These are phyloP conservation scores for Chymomyza costata DNA, from an alignment of 1,140 invertebrate species.

Conservation along the genomic window DNA sequence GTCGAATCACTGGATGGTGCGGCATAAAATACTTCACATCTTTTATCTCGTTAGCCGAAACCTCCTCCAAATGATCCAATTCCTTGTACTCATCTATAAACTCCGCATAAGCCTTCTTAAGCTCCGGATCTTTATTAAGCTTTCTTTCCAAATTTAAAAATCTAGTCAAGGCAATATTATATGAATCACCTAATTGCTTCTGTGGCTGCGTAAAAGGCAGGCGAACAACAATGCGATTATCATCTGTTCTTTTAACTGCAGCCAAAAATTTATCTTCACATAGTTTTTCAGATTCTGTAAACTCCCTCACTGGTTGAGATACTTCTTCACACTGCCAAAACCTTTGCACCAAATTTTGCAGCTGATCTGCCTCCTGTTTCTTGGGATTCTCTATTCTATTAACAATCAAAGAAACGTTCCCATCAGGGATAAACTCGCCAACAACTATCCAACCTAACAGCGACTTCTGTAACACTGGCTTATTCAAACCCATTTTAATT, in stretches of 20 bases:
- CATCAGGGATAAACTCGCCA: neutral
- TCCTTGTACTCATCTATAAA: constrained; percentile 14
- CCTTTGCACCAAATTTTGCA: constrained; percentile 1
- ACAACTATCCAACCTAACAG: constrained; percentile 7
- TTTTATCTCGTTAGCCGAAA: neutral
- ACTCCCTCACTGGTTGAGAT: too few relatives aligned
- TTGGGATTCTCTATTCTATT: neutral
- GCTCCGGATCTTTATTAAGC: too few relatives aligned
- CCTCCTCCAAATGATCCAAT: constrained; percentile 14
- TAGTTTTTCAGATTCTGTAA: too few relatives aligned
- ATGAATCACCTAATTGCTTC: too few relatives aligned
- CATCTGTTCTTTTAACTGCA: too few relatives aligned
- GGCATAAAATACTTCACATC: constrained; percentile 9
- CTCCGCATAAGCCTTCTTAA: too few relatives aligned
- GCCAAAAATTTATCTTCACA: too few relatives aligned
- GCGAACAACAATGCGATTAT: too few relatives aligned
- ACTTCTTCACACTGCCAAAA: constrained; percentile 10
- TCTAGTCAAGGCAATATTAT: too few relatives aligned
- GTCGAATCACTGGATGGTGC: constrained; percentile 9
- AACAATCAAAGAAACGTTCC: neutral
- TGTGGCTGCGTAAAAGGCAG: too few relatives aligned
- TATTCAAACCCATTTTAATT: constrained; percentile 1
- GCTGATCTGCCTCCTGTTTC: neutral
- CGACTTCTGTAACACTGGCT: constrained; percentile 3
- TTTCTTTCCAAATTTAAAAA: too few relatives aligned